These are phyloP conservation scores for Invenusta paracnida DNA, from an alignment of 2,888 invertebrate genomes.

Conservation along the genomic window DNA sequence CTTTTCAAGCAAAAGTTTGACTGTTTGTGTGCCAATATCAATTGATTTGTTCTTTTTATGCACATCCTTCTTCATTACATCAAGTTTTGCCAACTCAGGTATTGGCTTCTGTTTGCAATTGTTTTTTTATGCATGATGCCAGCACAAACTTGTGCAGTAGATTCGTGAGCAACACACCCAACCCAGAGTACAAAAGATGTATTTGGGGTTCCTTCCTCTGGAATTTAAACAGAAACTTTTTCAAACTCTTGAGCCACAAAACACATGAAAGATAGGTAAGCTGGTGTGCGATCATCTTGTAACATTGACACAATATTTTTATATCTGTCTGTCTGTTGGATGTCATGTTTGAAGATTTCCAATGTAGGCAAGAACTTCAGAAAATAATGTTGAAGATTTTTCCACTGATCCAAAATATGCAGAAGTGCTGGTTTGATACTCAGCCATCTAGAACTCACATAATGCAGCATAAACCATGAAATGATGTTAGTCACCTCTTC, in stretches of 20 bases:
- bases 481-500: conserved; percentile 7
- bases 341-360: neutral
- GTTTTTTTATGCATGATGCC: neutral
- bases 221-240: conserved; percentile 13
- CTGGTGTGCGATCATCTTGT: conserved; percentile 23
- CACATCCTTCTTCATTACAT: neutral
- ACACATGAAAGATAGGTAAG: conserved; percentile 4
- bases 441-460: conserved; percentile 8
- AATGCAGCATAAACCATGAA: neutral
- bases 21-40: conserved; percentile 9
- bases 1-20: neutral
- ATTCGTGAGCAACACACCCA: neutral
- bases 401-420: conserved; percentile 16
- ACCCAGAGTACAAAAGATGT: neutral
- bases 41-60: conserved; percentile 1
- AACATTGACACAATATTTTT: conserved; percentile 3
- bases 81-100: conserved; percentile 25
- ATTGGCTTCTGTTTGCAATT: conserved; percentile 9
- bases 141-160: neutral
- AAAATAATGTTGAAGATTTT: conserved; percentile 29
- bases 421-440: conserved; percentile 15
- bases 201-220: conserved; percentile 19
- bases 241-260: conserved; percentile 33
- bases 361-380: conserved; percentile 24
- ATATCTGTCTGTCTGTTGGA: neutral